Conservation (phyloP, 1,140 invertebrate genomes). For the Calephelis nemesis region DNA sequence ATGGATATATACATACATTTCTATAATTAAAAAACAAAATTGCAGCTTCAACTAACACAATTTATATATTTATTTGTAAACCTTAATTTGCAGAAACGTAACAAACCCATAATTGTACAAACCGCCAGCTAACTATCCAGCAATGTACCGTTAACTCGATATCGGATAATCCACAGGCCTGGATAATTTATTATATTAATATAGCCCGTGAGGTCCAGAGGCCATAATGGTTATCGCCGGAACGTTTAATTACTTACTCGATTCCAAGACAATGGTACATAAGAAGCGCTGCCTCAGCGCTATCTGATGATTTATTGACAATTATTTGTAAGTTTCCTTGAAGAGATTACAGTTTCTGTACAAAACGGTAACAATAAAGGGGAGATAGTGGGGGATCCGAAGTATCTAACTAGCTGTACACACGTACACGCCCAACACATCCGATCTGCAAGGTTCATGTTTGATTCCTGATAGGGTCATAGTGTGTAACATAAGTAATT, state of each 20-base stretch:
- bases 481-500: too few species aligned
- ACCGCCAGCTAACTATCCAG: background rate
- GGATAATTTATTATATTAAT: slow-evolving; percentile 68
- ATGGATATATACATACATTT: too few species aligned
- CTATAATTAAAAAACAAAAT: too few species aligned
- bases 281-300: slow-evolving; percentile 58
- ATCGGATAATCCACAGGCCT: slow-evolving; percentile 46
- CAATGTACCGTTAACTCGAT: slow-evolving; percentile 41
- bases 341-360: slow-evolving; percentile 40
- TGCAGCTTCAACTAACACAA: too few species aligned
- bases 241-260: slow-evolving; percentile 58
- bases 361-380: slow-evolving; percentile 14
- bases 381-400: slow-evolving; percentile 6
- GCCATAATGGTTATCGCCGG: slow-evolving; percentile 57
- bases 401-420: too few species aligned
- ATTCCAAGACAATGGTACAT: slow-evolving; percentile 62
- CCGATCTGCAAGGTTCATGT: too few species aligned
- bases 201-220: slow-evolving; percentile 45
- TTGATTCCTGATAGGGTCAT: too few species aligned
- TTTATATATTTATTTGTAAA: too few species aligned
- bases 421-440: too few species aligned
- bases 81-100: background rate
- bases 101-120: too few species aligned
- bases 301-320: slow-evolving; percentile 56
- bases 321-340: slow-evolving; percentile 39